Evolutionary conservation across 2,888 invertebrate species (phyloP).

Genomic region (Halictus quadricinctus): DNA sequence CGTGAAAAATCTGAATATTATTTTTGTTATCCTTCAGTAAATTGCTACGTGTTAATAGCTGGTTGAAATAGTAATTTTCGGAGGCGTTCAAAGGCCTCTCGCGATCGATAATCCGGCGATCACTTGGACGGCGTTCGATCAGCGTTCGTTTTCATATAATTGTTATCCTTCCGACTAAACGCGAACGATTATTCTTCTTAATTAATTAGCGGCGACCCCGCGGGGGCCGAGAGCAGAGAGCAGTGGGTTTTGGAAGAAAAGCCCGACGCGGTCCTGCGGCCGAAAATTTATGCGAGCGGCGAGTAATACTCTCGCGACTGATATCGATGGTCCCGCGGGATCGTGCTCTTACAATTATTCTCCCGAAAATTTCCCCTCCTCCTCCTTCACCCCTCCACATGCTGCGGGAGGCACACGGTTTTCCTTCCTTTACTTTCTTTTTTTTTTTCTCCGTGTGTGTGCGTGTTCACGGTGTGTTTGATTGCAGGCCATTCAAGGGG

Average conservation of each 20-base stretch:
- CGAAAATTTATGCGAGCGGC: constrained; percentile 36
- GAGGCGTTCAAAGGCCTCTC: background rate
- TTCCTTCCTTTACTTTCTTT: background rate
- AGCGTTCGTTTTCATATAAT: constrained; percentile 56
- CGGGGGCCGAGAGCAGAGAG: background rate
- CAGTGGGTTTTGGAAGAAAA: constrained; percentile 3
- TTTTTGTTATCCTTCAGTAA: background rate
- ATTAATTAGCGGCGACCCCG: constrained; percentile 35
- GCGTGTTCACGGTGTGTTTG: constrained; percentile 49
- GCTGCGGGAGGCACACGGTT: background rate
- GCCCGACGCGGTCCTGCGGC: background rate
- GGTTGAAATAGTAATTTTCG: background rate
- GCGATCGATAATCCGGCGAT: constrained; percentile 23
- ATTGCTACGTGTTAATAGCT: background rate
- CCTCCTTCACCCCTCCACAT: background rate
- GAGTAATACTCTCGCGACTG: constrained; percentile 20
- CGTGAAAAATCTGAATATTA: background rate
- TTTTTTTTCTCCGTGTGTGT: constrained; percentile 40
- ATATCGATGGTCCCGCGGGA: constrained; percentile 23
- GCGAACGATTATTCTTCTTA: constrained; percentile 41
- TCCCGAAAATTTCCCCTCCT: background rate
- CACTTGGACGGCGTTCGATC: constrained; percentile 55
- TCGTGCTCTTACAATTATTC: constrained; percentile 46
- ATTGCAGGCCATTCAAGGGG: constrained; percentile 61
- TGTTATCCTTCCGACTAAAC: constrained; percentile 52